Percentiles rank a stretch among this genome's conserved stretches.
Conservation (phyloP, 53 echinoderm and acorn worm species). For the Antedon mediterranea region DNA sequence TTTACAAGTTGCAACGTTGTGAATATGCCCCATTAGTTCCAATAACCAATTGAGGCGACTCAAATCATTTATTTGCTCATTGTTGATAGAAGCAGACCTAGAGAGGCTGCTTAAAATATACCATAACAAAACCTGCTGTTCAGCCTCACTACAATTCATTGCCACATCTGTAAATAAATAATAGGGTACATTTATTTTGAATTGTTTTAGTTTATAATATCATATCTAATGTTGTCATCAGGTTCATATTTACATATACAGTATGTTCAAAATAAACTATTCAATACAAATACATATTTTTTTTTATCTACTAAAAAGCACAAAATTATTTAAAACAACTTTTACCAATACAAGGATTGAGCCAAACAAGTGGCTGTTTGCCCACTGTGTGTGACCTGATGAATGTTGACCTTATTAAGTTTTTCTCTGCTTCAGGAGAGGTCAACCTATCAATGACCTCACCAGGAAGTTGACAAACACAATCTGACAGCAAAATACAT, state of each 20-base stretch:
- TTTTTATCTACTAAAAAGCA: neutral
- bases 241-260: too few relatives aligned
- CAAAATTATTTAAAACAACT: neutral
- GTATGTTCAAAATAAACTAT: too few relatives aligned
- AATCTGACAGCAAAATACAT: conserved; percentile 33
- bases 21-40: conserved; percentile 54
- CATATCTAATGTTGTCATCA: too few relatives aligned
- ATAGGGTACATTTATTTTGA: too few relatives aligned
- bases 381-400: conserved; percentile 43
- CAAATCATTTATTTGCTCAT: conserved; percentile 17
- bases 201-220: too few relatives aligned
- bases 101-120: conserved; percentile 10
- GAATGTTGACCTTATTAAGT: conserved; percentile 38
- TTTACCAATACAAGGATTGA: conserved; percentile 65
- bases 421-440: conserved; percentile 26
- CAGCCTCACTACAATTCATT: neutral
- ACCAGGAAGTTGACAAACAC: conserved; percentile 37
- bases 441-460: conserved; percentile 37
- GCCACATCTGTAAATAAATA: neutral
- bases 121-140: conserved; percentile 15
- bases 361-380: conserved; percentile 40
- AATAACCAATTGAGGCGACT: conserved; percentile 43
- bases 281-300: too few relatives aligned
- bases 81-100: neutral
- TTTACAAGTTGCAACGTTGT: conserved; percentile 41